These are phyloP conservation scores for Potamilus streckersoni DNA, from an alignment of 1,140 invertebrate genomes.

Conservation along the genomic window DNA sequence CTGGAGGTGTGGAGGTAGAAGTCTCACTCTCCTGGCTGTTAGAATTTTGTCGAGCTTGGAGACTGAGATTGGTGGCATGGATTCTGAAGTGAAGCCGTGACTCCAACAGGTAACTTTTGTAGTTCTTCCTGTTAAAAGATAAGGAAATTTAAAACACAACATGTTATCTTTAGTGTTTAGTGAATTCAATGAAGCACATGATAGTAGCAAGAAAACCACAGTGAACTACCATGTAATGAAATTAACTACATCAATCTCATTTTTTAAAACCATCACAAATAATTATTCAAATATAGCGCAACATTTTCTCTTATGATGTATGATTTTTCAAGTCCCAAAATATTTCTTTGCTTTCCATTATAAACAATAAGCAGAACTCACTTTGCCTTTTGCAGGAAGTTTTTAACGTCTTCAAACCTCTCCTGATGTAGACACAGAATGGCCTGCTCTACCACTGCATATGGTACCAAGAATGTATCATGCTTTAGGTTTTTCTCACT, in stretches of 20 bases:
- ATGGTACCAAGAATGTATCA: conserved; percentile 88
- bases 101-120: conserved; percentile 89
- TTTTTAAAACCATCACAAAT: too few species aligned
- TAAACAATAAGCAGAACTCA: conserved; percentile 66
- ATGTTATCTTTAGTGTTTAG: not conserved
- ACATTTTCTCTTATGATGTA: too few species aligned
- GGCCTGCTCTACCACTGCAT: conserved; percentile 87
- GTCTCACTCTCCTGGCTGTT: conserved; percentile 11
- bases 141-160: conserved; percentile 6
- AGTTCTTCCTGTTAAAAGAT: conserved; percentile 79
- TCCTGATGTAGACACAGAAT: conserved; percentile 80
- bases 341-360: too few species aligned
- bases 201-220: too few species aligned
- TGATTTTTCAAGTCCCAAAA: too few species aligned
- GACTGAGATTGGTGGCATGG: conserved; percentile 74
- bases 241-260: too few species aligned
- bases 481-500: conserved; percentile 84
- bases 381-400: conserved; percentile 86
- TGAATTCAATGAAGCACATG: too few species aligned
- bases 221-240: too few species aligned
- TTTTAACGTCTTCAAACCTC: conserved; percentile 76
- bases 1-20: conserved; percentile 4
- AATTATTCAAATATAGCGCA: too few species aligned
- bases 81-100: conserved; percentile 93
- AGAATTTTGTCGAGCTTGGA: conserved; percentile 34